Percentiles rank a stretch among this genome's conserved stretches.
Evolutionary conservation across 2,888 invertebrate genomes (phyloP).

Genomic region (Scaptomyza parva): DNA sequence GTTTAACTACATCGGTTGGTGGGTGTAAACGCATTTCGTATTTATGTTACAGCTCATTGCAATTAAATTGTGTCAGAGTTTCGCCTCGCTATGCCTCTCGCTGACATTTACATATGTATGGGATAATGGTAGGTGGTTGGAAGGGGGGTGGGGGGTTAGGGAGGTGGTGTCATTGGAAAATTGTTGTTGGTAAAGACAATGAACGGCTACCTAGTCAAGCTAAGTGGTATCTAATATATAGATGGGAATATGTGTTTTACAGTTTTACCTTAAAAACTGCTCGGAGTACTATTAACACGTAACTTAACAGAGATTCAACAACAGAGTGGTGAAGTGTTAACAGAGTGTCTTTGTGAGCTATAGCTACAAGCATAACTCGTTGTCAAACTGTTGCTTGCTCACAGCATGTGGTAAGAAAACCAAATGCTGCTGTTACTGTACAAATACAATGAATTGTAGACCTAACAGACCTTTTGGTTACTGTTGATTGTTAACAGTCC

Average conservation of each 20-base stretch:
- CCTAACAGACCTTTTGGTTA: not conserved
- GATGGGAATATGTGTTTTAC: no score
- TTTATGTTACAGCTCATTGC: constrained; percentile 51
- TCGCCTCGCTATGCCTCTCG: constrained; percentile 27
- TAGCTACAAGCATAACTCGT: no score
- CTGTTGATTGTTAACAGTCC: not conserved
- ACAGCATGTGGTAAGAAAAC: not conserved
- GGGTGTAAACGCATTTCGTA: constrained; percentile 45
- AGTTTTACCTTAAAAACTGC: not conserved
- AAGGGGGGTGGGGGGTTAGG: not conserved
- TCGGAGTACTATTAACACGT: not conserved
- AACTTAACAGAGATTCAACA: not conserved
- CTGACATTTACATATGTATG: constrained; percentile 21
- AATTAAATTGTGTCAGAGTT: constrained; percentile 56
- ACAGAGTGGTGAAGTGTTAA: not conserved
- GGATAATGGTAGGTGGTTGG: not conserved
- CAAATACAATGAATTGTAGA: not conserved
- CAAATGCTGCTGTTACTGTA: not conserved
- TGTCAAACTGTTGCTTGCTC: not conserved
- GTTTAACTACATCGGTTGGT: constrained; percentile 8
- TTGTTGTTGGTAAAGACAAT: not conserved
- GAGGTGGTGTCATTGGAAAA: not conserved
- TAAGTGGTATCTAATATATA: no score
- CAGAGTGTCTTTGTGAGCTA: not conserved
- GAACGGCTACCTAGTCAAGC: no score